Percentiles rank a stretch among this genome's conserved stretches.
phyloP scores from a whole-genome alignment of 2,797 vertebrate genomes.

The Chromobotia macracanthus region DNA sequence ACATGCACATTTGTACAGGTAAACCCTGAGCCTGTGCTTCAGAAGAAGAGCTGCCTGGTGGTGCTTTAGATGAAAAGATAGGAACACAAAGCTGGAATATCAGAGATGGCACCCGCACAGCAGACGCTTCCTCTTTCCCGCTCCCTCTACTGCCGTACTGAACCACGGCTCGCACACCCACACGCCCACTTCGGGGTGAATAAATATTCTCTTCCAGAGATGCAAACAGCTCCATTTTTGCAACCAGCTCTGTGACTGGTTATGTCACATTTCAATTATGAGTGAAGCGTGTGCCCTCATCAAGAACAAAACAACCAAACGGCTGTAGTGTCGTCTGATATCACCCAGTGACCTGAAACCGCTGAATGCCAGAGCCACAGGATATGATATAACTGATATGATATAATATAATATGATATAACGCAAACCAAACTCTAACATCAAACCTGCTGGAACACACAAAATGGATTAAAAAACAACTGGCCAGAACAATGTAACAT shows the following conservation, averaged over 20 bases:
- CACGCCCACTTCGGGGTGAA: constrained; percentile 48
- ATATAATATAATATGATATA: too few relatives aligned
- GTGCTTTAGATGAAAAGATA: constrained; percentile 38
- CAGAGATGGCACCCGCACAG: constrained; percentile 44
- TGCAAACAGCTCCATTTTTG: constrained; percentile 60
- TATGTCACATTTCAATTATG: constrained; percentile 43
- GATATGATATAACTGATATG: constrained; percentile 51
- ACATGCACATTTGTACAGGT: not conserved
- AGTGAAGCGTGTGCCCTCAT: constrained; percentile 26
- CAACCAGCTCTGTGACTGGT: constrained; percentile 44
- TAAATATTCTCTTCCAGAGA: constrained; percentile 63
- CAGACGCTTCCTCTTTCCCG: constrained; percentile 48
- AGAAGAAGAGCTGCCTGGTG: constrained; percentile 36
- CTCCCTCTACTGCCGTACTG: too few relatives aligned
- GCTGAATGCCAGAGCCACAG: constrained; percentile 46
- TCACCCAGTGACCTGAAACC: constrained; percentile 42
- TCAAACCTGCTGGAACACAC: constrained; percentile 27
- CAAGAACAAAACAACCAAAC: constrained; percentile 40
- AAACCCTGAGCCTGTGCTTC: constrained; percentile 26
- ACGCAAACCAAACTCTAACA: constrained; percentile 46
- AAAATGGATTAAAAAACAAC: not conserved
- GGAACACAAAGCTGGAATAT: constrained; percentile 38
- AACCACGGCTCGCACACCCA: constrained; percentile 63
- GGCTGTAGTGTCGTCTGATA: too few relatives aligned
- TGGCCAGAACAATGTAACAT: not conserved